Evolutionary conservation across 2,888 invertebrate species (phyloP), one percentile per base, ranked within the genome.

Genomic region (Chrysolina americana): DNA sequence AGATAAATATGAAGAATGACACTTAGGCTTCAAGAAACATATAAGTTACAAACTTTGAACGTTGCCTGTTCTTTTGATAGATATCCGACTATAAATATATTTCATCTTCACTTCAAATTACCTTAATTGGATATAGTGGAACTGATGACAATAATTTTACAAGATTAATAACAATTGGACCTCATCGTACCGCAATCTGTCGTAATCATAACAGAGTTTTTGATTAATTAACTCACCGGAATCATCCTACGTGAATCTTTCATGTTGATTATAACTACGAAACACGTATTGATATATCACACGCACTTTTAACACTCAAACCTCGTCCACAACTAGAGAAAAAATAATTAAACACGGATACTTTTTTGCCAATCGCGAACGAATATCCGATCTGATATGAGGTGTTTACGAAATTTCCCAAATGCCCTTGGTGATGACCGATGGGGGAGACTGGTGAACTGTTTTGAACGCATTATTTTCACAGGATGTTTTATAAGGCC

Each of bases 211-310:
- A 53, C 53, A 53, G 53, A 53, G 0, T 53, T 53, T 53, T 53
- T 1, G 53, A 23, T 19, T 53, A 53, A 53, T 53, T 71, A 77
- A 80, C 81, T 81, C 79, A 80, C 81, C 71, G 78, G 76, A 80
- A 72, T 73, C 78, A 76, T 78, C 75, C 70, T 77, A 71, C 81
- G 80, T 79, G 80, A 76, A 73, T 80, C 80, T 79, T 76, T 80
- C 76, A 81, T 80, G 76, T 69, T 53, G 53, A 65, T 19, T 41
- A 41, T 71, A 74, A 74, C 70, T 65, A 64, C 56, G 15, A 48
- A 64, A 62, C 68, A 65, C 59, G 63, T 41, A 62, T 53, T 59
- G 65, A 59, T 56, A 69, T 15, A 63, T 44, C 53, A 2, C 53
- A 53, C 53, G 53, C 53, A 53, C 53, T 53, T n/a, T 53, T 53